Percentiles rank a stretch among this genome's conserved stretches.
phyloP scores from a whole-genome alignment of 2,113 vertebrate species.

The Rhinopomastus cyanomelas region DNA sequence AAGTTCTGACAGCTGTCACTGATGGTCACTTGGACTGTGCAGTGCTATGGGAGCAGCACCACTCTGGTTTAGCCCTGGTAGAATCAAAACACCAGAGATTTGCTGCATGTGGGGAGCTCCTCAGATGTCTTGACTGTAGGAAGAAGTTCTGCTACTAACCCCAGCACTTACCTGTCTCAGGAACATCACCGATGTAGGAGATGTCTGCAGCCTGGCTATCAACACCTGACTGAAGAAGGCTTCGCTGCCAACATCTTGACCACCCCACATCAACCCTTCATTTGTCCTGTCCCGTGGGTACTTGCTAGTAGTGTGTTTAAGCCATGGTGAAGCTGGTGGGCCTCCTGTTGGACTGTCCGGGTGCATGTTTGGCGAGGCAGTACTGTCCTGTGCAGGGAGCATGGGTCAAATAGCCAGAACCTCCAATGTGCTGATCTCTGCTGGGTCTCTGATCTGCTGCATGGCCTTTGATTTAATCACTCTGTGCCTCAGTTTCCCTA shows the following conservation, averaged over 20 bases:
- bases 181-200: slow-evolving; percentile 17
- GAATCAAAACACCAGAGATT: background rate
- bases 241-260: background rate
- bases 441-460: slow-evolving; percentile 39
- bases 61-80: background rate
- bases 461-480: slow-evolving; percentile 64
- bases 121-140: background rate
- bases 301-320: background rate
- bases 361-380: slow-evolving; percentile 12
- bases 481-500: slow-evolving; percentile 67
- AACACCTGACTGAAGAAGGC: background rate
- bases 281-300: background rate
- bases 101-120: background rate
- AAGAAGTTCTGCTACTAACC: slow-evolving; percentile 16
- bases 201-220: background rate
- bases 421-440: background rate
- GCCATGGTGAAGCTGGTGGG: background rate
- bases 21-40: background rate
- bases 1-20: background rate
- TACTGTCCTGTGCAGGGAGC: background rate
- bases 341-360: background rate
- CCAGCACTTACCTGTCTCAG: slow-evolving; percentile 31
- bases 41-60: background rate
- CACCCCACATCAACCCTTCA: background rate
- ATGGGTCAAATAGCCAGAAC: slow-evolving; percentile 20